These are phyloP conservation scores for Otolemur crassicaudatus DNA, from an alignment of 2,797 vertebrate genomes.

Conservation along the genomic window DNA sequence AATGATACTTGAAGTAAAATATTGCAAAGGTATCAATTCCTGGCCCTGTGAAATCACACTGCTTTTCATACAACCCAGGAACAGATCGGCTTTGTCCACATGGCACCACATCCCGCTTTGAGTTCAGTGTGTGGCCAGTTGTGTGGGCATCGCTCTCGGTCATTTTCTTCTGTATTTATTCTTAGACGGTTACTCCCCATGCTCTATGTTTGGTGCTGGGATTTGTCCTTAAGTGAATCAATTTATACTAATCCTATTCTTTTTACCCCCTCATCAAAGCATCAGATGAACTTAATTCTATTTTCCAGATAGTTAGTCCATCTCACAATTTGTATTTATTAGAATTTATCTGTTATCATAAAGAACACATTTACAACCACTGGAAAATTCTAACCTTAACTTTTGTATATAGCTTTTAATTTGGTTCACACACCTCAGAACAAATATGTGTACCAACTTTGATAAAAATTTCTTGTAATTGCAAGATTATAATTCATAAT, in stretches of 20 bases:
- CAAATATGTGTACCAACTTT: background rate
- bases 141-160: background rate
- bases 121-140: background rate
- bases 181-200: background rate
- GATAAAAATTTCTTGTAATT: background rate
- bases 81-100: background rate
- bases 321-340: background rate
- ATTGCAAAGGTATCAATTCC: background rate
- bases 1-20: background rate
- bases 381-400: background rate
- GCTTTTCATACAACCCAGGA: background rate
- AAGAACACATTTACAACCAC: background rate
- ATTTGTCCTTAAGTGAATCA: background rate
- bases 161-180: background rate
- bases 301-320: background rate
- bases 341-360: background rate
- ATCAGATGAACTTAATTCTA: background rate
- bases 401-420: background rate
- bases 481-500: background rate
- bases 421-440: background rate
- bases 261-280: background rate
- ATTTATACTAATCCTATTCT: background rate
- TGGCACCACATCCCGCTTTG: rapidly evolving
- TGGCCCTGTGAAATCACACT: background rate
- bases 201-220: background rate